phyloP scores from a whole-genome alignment of 1,140 invertebrate genomes.

The Phocides pigmalion region DNA sequence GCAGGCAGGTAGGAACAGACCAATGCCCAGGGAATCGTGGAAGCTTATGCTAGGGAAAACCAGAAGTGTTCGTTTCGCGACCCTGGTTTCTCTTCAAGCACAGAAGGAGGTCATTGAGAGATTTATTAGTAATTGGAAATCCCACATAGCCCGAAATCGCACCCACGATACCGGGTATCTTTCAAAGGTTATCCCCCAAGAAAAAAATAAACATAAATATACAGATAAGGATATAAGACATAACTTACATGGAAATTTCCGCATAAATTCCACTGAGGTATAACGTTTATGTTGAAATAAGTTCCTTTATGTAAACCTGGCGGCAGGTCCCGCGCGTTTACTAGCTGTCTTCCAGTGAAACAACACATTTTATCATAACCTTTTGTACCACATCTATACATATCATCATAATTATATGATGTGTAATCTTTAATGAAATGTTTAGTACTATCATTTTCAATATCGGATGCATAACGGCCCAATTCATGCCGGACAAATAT shows the following conservation, averaged over 20 bases:
- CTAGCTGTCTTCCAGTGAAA: conserved; percentile 61
- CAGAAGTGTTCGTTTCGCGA: too few species aligned
- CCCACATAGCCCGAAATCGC: too few species aligned
- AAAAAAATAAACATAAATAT: too few species aligned
- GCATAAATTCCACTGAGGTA: conserved; percentile 57
- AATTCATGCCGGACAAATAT: conserved; percentile 50
- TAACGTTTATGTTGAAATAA: conserved; percentile 52
- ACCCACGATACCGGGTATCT: too few species aligned
- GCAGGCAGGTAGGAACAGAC: too few species aligned
- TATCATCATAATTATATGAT: conserved; percentile 47
- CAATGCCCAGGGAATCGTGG: too few species aligned
- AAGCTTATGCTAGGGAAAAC: too few species aligned
- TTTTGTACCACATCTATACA: conserved; percentile 60
- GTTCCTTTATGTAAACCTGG: conserved; percentile 52
- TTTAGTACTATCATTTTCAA: conserved; percentile 5
- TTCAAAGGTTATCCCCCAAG: too few species aligned
- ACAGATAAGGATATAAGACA: too few species aligned
- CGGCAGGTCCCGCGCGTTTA: conserved; percentile 56
- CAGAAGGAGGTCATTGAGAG: too few species aligned
- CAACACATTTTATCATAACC: conserved; percentile 51
- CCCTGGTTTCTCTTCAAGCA: too few species aligned
- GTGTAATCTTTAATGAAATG: conserved; percentile 23
- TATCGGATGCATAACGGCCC: conserved; percentile 33
- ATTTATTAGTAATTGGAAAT: too few species aligned
- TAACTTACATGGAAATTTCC: conserved; percentile 1